Conservation (phyloP, 2,113 vertebrate genomes). For the Rhineura floridana region DNA sequence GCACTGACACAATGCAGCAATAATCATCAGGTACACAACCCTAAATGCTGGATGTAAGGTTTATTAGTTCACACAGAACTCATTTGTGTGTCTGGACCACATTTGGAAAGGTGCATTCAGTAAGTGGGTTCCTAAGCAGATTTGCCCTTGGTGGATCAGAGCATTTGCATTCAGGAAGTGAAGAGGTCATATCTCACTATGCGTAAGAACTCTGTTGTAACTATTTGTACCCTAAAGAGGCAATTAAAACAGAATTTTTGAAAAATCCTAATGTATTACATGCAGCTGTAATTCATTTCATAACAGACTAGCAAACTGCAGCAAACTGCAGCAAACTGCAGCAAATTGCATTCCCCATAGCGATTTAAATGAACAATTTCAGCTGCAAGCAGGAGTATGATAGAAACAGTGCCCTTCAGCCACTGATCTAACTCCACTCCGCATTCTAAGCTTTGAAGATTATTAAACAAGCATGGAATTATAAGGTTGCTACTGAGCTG, state of each 20-base stretch:
- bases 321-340: constrained; percentile 9
- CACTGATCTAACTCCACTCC: not conserved
- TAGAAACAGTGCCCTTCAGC: not conserved
- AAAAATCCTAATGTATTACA: not conserved
- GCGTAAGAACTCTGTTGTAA: not conserved
- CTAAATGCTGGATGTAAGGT: not conserved
- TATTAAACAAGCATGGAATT: constrained; percentile 7
- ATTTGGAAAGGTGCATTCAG: not conserved
- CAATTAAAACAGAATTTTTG: constrained; percentile 19
- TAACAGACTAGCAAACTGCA: rapidly evolving
- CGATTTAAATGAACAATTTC: constrained; percentile 35
- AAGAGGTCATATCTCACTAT: not conserved
- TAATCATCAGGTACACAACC: not conserved
- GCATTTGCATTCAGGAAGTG: not conserved
- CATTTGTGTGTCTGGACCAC: not conserved
- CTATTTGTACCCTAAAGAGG: not conserved
- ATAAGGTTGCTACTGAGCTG: not conserved
- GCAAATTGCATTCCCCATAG: not conserved
- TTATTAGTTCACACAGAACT: not conserved
- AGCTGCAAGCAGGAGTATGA: not conserved
- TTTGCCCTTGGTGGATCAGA: not conserved
- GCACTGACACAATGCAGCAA: no score
- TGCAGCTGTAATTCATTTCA: constrained; percentile 5
- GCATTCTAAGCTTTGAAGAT: not conserved
- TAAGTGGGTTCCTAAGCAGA: not conserved